Evolutionary conservation across 1,140 invertebrate genomes (phyloP).

Genomic region (Eulimnadia texana): DNA sequence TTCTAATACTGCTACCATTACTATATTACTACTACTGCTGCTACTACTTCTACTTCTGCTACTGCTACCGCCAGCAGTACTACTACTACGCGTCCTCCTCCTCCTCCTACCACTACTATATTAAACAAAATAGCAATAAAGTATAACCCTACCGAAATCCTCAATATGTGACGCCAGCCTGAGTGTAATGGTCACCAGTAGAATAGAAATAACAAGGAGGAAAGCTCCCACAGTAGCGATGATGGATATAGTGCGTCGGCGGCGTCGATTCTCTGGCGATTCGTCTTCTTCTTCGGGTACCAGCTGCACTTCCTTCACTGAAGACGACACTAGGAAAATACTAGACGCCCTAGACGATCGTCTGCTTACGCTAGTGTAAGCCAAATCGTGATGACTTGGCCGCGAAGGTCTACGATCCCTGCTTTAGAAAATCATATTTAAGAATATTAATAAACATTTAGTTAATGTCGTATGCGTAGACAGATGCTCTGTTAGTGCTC

Average conservation of each 20-base stretch:
- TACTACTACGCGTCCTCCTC: too few species aligned
- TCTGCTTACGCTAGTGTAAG: background rate
- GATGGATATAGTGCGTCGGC: slow-evolving; percentile 13
- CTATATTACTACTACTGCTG: too few species aligned
- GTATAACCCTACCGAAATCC: slow-evolving; percentile 11
- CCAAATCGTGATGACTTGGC: background rate
- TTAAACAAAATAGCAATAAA: too few species aligned
- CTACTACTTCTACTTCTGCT: too few species aligned
- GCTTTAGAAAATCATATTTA: too few species aligned
- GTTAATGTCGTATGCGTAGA: too few species aligned
- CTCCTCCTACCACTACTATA: too few species aligned
- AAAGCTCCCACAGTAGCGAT: slow-evolving; percentile 15
- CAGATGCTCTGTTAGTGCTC: too few species aligned
- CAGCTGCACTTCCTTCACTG: slow-evolving; percentile 9
- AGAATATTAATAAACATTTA: too few species aligned
- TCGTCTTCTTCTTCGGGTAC: slow-evolving; percentile 11
- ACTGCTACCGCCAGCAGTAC: too few species aligned
- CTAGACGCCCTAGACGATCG: slow-evolving; percentile 6
- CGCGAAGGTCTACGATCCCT: background rate
- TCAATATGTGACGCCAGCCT: slow-evolving; percentile 14
- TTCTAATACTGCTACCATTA: too few species aligned
- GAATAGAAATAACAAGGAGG: slow-evolving; percentile 13
- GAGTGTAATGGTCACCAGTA: slow-evolving; percentile 12
- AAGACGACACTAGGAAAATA: slow-evolving; percentile 10
- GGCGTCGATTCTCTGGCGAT: slow-evolving; percentile 10